Base-by-base conservation (phyloP, 1,140 invertebrate species). In the Orius insidiosus region DNA sequence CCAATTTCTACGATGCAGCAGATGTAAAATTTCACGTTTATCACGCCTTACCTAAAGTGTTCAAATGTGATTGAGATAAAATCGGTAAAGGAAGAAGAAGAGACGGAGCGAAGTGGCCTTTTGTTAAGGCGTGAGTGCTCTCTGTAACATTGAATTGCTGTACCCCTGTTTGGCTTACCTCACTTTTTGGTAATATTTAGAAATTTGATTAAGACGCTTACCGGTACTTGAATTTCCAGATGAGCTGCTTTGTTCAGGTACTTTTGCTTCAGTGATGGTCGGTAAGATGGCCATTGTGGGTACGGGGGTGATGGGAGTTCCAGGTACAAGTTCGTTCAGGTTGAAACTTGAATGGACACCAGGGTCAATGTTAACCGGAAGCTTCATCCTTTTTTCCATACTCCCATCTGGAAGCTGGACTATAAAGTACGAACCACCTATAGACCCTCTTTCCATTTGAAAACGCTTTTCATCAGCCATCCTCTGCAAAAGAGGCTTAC, bases 331-430 rank as follows among this genome's bases (percentile, higher is more conserved):
- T 60, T 80, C 71, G 60, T 90, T 85, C 56, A 93, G 63, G 62
- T 88, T 85, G 51, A 92, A 74, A 56, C 82, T 89, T 8, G 86
- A 90, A 60, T 92, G 87, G 14, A 92, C 87, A 19, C 87, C 86
- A n/a, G 87, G 86, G 66, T 93, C 87, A 51, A 68, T 55, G 42
- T 59, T 59, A n/a, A 85, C 66, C 11, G 85, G 81, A 63, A 76
- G 71, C 65, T 92, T 88, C 64, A 85, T 68, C 52, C 85, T 70
- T 53, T 80, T 79, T 57, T 90, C 85, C 75, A 87, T 82, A 3
- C 80, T 83, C 46, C 86, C 87, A 56, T 90, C 86, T 3, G 83
- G 83, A 48, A 88, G 62, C 58, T 89, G 83, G 1, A 89, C 85
- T 69, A 87, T 83, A 57, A 90, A 88, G 59, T 85, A 88, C 1